phyloP scores from a whole-genome alignment of 1,140 invertebrate species.

The Lucilia sericata region DNA sequence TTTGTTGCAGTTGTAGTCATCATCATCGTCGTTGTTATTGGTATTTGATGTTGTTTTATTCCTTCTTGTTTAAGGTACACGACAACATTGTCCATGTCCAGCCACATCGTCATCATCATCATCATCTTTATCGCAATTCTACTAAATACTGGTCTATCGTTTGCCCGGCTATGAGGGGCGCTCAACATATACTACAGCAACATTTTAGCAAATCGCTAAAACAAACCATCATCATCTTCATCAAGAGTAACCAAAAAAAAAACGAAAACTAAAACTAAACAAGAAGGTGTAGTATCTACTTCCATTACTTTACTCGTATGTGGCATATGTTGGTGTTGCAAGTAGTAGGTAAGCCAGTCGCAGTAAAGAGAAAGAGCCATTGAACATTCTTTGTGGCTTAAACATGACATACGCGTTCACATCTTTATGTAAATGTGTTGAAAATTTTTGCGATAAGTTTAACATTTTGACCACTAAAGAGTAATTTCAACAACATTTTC shows the following conservation, averaged over 20 bases:
- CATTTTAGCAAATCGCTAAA: not conserved
- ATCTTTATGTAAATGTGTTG: constrained; percentile 41
- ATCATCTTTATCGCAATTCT: not conserved
- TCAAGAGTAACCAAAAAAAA: not conserved
- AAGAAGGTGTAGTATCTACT: not conserved
- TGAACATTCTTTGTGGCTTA: constrained; percentile 20
- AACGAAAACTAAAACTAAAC: not conserved
- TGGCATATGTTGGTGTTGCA: not conserved
- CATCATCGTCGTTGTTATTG: not conserved
- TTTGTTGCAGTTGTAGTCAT: not conserved
- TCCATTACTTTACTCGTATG: not conserved
- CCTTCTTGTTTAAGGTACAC: constrained; percentile 17
- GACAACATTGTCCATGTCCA: constrained; percentile 27
- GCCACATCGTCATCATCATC: not conserved
- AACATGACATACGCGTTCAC: constrained; percentile 44
- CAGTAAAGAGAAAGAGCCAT: not conserved
- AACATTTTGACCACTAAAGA: constrained; percentile 42
- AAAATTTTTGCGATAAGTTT: constrained; percentile 37
- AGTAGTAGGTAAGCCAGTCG: not conserved
- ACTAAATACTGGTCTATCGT: not conserved
- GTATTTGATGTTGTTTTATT: not conserved
- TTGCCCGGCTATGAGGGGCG: not conserved
- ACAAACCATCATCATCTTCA: not conserved
- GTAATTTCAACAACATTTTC: constrained; percentile 37
- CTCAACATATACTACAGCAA: not conserved